Evolutionary conservation across 2,113 vertebrate species (phyloP), one percentile per base, ranked within the genome.

Genomic region (Heteronetta atricapilla): DNA sequence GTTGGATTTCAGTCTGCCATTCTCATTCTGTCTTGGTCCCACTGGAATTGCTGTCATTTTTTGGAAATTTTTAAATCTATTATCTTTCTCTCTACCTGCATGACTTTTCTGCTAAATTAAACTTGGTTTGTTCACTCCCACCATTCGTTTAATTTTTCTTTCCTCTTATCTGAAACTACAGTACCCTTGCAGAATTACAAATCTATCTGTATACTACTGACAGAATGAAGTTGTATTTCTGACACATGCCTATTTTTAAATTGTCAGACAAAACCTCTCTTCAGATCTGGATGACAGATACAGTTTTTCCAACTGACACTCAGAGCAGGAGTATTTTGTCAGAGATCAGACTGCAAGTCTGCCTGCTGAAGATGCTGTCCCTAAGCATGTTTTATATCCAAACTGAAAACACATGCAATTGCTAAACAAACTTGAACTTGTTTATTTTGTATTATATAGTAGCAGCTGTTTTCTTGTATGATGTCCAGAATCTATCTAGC

Each of bases 391-490:
- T 95, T 92, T 76, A 80, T 81, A 93, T 90, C 50, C 88, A 80
- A 94, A 94, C 82, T 90, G 70, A 85, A 94, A 93, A 77, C 73
- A 89, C 90, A 88, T 96, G 84, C 68, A 68, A 88, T 86, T 88
- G 52, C 93, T 94, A 94, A 93, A 96, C 69, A 95, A 95, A 95
- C 90, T 90, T 91, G 70, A 66, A 86, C 62, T 91, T 96, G 94
- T 95, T 97, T 97, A 83, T 93, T 94, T 92, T 92, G 69, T 89
- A 89, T 48, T 48, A 78, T 87, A 58, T 91, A 74, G 15, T 20
- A 88, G 58, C 96, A 96, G 93, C 93, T 95, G 88, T 82, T 97
- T 96, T 63, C 66, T 89, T 95, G 84, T 69, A 55, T 21, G 8
- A 36, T 60, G 60, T 94, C 85, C 73, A 84, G 52, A 31, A 93